Evolutionary conservation across 2,888 invertebrate genomes (phyloP).

Genomic region (Agrilus biguttatus): DNA sequence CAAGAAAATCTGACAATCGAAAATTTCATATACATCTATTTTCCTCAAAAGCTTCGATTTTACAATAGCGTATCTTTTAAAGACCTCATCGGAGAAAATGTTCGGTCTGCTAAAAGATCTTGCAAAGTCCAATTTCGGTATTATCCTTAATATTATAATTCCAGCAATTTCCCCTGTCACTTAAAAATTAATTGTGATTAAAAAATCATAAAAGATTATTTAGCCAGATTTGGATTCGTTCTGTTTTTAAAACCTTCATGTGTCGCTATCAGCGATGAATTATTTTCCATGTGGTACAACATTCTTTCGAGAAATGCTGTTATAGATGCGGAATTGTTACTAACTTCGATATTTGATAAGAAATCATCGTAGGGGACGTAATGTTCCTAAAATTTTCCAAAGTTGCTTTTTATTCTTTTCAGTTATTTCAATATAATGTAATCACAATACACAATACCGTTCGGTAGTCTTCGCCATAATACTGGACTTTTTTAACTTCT

Average conservation of each 20-base stretch:
- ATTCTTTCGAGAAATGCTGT: conserved; percentile 15
- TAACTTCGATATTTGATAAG: conserved; percentile 16
- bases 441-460: too few relatives aligned
- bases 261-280: conserved; percentile 19
- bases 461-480: too few relatives aligned
- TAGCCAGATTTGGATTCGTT: too few relatives aligned
- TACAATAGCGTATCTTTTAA: conserved; percentile 15
- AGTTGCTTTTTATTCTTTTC: too few relatives aligned
- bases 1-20: conserved; percentile 18
- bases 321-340: conserved; percentile 17
- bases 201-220: too few relatives aligned
- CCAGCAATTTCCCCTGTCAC: conserved; percentile 15
- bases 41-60: conserved; percentile 17
- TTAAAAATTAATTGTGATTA: background rate
- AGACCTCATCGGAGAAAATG: conserved; percentile 16
- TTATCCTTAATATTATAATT: conserved; percentile 16
- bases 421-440: too few relatives aligned
- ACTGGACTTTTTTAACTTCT: too few relatives aligned
- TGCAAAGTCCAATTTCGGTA: conserved; percentile 18
- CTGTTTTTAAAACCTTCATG: conserved; percentile 11
- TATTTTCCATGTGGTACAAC: conserved; percentile 16
- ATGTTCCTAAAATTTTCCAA: conserved; percentile 10
- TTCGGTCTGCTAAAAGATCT: conserved; percentile 18
- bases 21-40: conserved; percentile 18
- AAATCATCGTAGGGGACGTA: conserved; percentile 17